Evolutionary conservation across 2,797 vertebrate genomes (phyloP), one percentile per base, ranked within the genome.

Genomic region (Acanthopagrus latus): DNA sequence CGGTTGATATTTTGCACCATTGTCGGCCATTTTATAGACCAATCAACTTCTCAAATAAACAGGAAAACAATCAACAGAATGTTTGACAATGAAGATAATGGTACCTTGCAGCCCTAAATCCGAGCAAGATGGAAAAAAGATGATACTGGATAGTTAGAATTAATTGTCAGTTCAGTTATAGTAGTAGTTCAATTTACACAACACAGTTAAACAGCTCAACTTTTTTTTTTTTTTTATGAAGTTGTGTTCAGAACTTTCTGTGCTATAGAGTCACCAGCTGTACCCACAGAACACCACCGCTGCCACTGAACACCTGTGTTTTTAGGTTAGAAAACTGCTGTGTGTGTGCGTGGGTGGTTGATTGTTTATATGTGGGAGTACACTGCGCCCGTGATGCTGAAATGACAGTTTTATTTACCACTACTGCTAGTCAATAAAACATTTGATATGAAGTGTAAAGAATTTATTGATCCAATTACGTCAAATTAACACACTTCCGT

Each of bases 281-380:
- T 27, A 52, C 5, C 67, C 43, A 38, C 43, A 57, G 57, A 67
- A 50, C 57, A 23, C 38, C 59, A 21, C 17, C 4, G 3, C 71
- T 58, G 52, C 74, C 41, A n/a, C 67, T 3, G 1, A 38, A 12
- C 79, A 76, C 73, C 76, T 78, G 72, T 80, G 58, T 76, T 72
- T 71, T 43, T 69, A 44, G 43, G 41, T 69, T 50, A 33, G 64
- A 48, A 58, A 33, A 23, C n/a, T 69, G 59, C 44, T 38, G 65
- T 43, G 14, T 57, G n/a, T 43, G 11, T 56, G 50, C 51, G 62
- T 46, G 57, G 7, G 43, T 50, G 8, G 63, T 65, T 23, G 12
- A n/a, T 12, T 48, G 55, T 71, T 54, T 78, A n/a, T 18, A 62
- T 38, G 56, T 73, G 51, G 52, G 47, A 47, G 17, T n/a, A 0